A percentile compares a stretch with the other conserved stretches of the same genome.
These are phyloP conservation scores for Bos javanicus DNA, from an alignment of 2,113 vertebrate genomes.

Conservation along the genomic window DNA sequence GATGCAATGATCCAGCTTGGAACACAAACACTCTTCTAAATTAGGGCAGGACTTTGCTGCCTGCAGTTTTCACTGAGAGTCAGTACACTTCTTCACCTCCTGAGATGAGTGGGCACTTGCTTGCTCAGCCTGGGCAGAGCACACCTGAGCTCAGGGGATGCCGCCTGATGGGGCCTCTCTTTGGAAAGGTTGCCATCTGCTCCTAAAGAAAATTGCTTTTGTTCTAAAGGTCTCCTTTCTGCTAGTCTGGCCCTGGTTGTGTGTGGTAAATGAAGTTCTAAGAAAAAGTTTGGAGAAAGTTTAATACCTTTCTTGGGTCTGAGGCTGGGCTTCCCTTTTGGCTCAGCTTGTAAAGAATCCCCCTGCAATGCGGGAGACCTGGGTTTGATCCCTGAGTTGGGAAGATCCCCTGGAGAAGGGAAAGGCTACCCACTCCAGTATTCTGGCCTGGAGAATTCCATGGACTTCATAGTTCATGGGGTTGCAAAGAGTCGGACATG, in stretches of 20 bases:
- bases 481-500: not conserved
- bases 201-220: slow-evolving; percentile 42
- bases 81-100: not conserved
- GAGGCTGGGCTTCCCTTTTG: not conserved
- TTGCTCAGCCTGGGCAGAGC: not conserved
- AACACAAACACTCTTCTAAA: not conserved
- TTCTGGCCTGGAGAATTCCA: not conserved
- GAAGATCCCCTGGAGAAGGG: not conserved
- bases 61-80: not conserved
- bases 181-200: not conserved
- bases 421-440: not conserved
- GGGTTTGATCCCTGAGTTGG: not conserved
- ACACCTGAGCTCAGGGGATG: not conserved
- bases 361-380: not conserved
- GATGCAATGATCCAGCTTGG: not conserved
- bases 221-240: not conserved
- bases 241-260: not conserved
- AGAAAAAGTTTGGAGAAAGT: slow-evolving; percentile 18
- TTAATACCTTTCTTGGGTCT: not conserved
- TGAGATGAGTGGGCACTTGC: not conserved
- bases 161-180: not conserved
- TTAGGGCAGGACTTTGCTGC: not conserved
- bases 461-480: not conserved
- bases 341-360: not conserved
- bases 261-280: not conserved